Percentiles rank a stretch among this genome's conserved stretches.
These are phyloP conservation scores for Cephalophus harveyi DNA, from an alignment of 2,113 vertebrate species.

Conservation along the genomic window DNA sequence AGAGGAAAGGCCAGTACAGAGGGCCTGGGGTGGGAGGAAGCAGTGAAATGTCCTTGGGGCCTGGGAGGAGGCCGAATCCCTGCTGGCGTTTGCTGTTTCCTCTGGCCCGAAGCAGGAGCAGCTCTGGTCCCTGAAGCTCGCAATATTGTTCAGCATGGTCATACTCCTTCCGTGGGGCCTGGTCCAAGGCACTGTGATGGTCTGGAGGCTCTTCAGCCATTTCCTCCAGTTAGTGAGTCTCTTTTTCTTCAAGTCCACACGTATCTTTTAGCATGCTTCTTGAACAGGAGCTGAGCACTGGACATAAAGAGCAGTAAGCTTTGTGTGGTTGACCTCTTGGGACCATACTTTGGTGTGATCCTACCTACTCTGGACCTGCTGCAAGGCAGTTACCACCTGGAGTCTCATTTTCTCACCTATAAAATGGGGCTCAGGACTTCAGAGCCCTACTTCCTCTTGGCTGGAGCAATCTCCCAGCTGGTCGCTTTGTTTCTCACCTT, in stretches of 20 bases:
- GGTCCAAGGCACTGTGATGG: not conserved
- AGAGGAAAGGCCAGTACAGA: not conserved
- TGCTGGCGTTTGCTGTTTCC: not conserved
- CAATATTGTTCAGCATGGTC: not conserved
- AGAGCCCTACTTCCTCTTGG: not conserved
- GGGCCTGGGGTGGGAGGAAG: not conserved
- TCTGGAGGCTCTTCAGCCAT: not conserved
- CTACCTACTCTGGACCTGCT: not conserved
- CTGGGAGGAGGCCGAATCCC: not conserved
- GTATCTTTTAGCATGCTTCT: not conserved
- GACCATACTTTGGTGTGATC: not conserved
- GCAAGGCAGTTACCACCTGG: not conserved
- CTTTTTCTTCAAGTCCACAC: not conserved
- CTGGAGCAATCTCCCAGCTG: not conserved
- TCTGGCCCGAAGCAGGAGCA: not conserved
- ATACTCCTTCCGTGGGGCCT: not conserved
- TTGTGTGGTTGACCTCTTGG: no score
- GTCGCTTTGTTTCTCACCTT: not conserved
- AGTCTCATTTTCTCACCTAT: not conserved
- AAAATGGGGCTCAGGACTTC: not conserved
- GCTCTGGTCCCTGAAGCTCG: not conserved
- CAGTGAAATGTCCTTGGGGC: not conserved
- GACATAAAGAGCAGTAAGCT: not conserved
- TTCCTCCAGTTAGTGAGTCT: not conserved
- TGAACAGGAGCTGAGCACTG: not conserved